phyloP scores from a whole-genome alignment of 1,140 invertebrate species.

The Venustaconcha ellipsiformis region DNA sequence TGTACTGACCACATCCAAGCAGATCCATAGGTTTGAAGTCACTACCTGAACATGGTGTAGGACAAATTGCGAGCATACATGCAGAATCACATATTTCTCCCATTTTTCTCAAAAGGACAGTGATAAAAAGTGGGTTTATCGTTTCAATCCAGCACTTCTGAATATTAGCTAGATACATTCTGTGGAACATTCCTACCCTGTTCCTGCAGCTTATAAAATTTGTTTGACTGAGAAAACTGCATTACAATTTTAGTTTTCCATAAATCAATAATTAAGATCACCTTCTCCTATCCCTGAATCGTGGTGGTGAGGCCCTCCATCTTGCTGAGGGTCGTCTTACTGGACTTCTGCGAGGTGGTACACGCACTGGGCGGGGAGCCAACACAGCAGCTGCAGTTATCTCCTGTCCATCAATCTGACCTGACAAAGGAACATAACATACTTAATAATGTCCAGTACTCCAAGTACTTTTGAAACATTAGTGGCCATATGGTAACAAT shows the following conservation, averaged over 20 bases:
- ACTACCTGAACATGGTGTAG: too few species aligned
- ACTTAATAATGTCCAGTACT: background rate
- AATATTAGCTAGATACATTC: too few species aligned
- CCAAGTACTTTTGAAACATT: too few species aligned
- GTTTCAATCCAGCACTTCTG: too few species aligned
- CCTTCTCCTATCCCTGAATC: slow-evolving; percentile 53
- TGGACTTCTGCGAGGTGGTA: slow-evolving; percentile 69
- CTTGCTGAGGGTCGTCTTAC: slow-evolving; percentile 71
- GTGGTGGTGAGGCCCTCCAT: slow-evolving; percentile 62
- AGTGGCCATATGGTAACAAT: too few species aligned
- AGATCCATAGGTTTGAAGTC: too few species aligned
- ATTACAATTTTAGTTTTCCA: background rate
- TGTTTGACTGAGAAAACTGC: background rate
- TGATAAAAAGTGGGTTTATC: too few species aligned
- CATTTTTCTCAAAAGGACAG: too few species aligned
- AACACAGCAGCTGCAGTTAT: slow-evolving; percentile 93
- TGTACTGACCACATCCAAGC: too few species aligned
- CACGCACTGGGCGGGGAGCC: slow-evolving; percentile 79
- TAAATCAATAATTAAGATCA: slow-evolving; percentile 14
- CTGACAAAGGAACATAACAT: slow-evolving; percentile 40
- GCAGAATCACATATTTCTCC: too few species aligned
- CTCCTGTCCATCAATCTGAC: slow-evolving; percentile 86
- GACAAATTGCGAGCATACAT: too few species aligned
- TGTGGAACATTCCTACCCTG: too few species aligned
- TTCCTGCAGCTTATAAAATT: background rate